A percentile compares a stretch with the other conserved stretches of the same genome.
Conservation (phyloP, 2,888 invertebrate species). For the Abrostola tripartita region DNA sequence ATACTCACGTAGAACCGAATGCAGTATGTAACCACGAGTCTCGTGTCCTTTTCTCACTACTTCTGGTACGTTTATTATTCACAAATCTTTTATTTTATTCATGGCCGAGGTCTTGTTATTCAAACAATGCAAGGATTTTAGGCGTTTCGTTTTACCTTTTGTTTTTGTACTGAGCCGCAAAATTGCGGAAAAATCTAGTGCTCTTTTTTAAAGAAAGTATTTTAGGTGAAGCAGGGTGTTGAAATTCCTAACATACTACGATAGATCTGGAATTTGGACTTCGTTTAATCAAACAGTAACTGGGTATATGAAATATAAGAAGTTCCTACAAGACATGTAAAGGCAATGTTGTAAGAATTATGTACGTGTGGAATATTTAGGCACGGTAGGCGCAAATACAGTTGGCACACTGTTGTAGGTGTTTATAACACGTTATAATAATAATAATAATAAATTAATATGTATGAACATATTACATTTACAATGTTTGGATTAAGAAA, state of each 20-base stretch:
- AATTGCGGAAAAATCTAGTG: slow-evolving; percentile 37
- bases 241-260: slow-evolving; percentile 8
- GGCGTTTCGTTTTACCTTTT: slow-evolving; percentile 45
- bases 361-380: not conserved
- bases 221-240: slow-evolving; percentile 1
- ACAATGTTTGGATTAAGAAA: no score
- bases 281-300: slow-evolving; percentile 8
- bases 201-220: slow-evolving; percentile 34
- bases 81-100: slow-evolving; percentile 43
- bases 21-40: not conserved
- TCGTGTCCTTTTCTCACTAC: not conserved
- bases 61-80: slow-evolving; percentile 40
- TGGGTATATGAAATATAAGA: not conserved
- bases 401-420: not conserved
- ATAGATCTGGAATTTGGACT: no score
- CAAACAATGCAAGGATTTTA: slow-evolving; percentile 56
- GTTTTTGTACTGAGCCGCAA: slow-evolving; percentile 48
- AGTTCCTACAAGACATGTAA: not conserved
- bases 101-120: slow-evolving; percentile 29
- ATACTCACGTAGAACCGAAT: not conserved
- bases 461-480: no score
- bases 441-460: no score
- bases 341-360: not conserved
- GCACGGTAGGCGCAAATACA: not conserved
- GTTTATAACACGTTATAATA: no score